These are phyloP conservation scores for Philereme transversata DNA, from an alignment of 2,888 invertebrate genomes.

Conservation along the genomic window DNA sequence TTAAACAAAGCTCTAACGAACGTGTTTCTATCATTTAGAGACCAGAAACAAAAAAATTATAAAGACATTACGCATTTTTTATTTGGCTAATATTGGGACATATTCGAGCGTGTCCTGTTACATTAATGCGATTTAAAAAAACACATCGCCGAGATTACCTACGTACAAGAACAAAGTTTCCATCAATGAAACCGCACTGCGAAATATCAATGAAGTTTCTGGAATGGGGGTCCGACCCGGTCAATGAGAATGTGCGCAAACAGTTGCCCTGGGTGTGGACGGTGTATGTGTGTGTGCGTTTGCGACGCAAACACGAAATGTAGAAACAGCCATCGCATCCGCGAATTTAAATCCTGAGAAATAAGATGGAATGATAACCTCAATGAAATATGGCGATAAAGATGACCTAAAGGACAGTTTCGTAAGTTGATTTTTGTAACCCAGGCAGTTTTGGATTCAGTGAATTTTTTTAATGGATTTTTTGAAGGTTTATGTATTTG, in stretches of 20 bases:
- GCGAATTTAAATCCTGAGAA: slow-evolving; percentile 29
- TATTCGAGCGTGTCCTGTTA: slow-evolving; percentile 18
- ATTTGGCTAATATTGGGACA: too few species aligned
- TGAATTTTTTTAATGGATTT: too few species aligned
- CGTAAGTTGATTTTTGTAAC: background rate
- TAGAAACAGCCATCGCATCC: slow-evolving; percentile 39
- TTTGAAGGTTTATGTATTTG: too few species aligned
- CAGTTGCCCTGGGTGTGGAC: slow-evolving; percentile 36
- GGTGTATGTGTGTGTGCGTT: slow-evolving; percentile 45
- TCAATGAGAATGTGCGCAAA: slow-evolving; percentile 64
- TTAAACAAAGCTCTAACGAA: too few species aligned
- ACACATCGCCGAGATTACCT: slow-evolving; percentile 32
- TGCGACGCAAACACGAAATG: slow-evolving; percentile 35
- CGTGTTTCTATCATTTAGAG: too few species aligned
- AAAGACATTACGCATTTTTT: too few species aligned
- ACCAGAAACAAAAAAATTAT: too few species aligned
- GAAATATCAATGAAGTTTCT: slow-evolving; percentile 78
- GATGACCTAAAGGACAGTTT: slow-evolving; percentile 18
- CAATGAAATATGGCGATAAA: slow-evolving; percentile 31
- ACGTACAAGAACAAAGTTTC: slow-evolving; percentile 46
- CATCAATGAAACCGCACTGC: slow-evolving; percentile 75
- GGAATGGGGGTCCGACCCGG: slow-evolving; percentile 75
- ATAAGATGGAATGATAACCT: slow-evolving; percentile 29
- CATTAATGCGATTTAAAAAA: slow-evolving; percentile 26
- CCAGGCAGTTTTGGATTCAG: too few species aligned